Base-by-base conservation (phyloP, 2,888 invertebrate species). In the Rhaphigaster nebulosa region DNA sequence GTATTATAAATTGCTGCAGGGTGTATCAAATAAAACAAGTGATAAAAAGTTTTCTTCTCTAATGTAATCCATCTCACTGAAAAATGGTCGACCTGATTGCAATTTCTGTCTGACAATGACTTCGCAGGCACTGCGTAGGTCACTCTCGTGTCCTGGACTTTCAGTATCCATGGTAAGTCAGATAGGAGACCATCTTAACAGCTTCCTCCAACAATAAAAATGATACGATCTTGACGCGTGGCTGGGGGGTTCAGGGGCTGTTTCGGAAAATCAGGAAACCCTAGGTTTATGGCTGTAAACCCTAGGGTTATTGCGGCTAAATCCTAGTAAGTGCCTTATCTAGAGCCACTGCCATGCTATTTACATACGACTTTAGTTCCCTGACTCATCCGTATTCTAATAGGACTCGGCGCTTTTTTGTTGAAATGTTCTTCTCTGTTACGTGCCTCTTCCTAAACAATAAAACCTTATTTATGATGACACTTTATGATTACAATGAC, bases 191-290 rank as follows among this genome's bases (percentile, higher is more conserved):
- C 20, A 23, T 76, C 29, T 76, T 10, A 76, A 76, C 70, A 38
- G 45, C 84, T 34, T 45, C 84, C 45, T 6, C 84, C 6, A 50
- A 84, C 84, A 41, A 84, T 84, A 84, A 84, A 84, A n/a, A 4
- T 50, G 84, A 84, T 84, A 50, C 45, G 41, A 84, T 84, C 84
- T 45, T 1, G 84, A 18, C 41, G 84, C 84, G 84, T 84, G 84
- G 45, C 84, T 41, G 13, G 84, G n/a, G 84, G 84, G 84, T 84
- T n/a, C 38, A 45, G n/a, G 5, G 38, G 45, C 45, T 50, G 45
- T 84, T 84, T 84, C 84, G 84, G 45, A 84, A 84, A 84, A 84
- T 50, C 84, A 84, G 84, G 84, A 84, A 84, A 84, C 84, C 84
- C 84, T n/a, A 41, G n/a, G 84, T 26, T 65, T 65, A 65, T 65